Percentiles rank a stretch among this genome's conserved stretches.
Conservation (phyloP, 2,888 invertebrate species). For the Myopa tessellatipennis region DNA sequence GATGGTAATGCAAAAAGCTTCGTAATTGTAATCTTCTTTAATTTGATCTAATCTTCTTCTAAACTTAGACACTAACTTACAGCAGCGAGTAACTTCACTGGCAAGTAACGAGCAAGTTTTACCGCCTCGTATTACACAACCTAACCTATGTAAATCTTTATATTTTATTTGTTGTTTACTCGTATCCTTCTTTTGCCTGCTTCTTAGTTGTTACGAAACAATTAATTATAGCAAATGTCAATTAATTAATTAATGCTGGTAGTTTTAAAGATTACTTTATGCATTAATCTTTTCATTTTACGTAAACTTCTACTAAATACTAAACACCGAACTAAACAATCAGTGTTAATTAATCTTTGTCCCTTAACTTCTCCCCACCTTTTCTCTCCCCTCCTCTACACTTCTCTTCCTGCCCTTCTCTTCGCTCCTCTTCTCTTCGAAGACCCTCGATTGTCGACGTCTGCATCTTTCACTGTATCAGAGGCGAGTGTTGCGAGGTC, state of each 20-base stretch:
- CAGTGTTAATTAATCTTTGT: constrained; percentile 41
- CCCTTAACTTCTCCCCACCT: constrained; percentile 1
- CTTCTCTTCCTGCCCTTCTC: constrained; percentile 23
- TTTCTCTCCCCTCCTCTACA: not conserved
- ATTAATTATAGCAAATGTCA: too few relatives aligned
- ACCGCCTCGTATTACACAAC: not conserved
- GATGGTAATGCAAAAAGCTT: not conserved
- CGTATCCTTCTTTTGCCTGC: too few relatives aligned
- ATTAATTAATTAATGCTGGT: too few relatives aligned
- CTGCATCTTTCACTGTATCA: constrained; percentile 74
- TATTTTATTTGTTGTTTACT: too few relatives aligned
- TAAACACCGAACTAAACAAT: constrained; percentile 63
- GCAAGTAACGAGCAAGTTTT: not conserved
- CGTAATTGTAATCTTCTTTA: not conserved
- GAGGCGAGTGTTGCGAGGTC: constrained; percentile 77
- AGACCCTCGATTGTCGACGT: not conserved
- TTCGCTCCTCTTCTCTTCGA: not conserved
- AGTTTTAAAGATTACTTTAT: too few relatives aligned
- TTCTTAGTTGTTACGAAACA: too few relatives aligned
- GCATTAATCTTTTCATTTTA: not conserved
- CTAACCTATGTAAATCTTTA: not conserved
- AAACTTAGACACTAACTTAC: not conserved
- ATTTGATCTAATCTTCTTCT: not conserved
- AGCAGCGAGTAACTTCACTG: not conserved
- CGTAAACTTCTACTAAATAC: not conserved